Percentiles rank a stretch among this genome's conserved stretches.
These are phyloP conservation scores for Drosophila affinis DNA, from an alignment of 2,888 invertebrate genomes.

Conservation along the genomic window DNA sequence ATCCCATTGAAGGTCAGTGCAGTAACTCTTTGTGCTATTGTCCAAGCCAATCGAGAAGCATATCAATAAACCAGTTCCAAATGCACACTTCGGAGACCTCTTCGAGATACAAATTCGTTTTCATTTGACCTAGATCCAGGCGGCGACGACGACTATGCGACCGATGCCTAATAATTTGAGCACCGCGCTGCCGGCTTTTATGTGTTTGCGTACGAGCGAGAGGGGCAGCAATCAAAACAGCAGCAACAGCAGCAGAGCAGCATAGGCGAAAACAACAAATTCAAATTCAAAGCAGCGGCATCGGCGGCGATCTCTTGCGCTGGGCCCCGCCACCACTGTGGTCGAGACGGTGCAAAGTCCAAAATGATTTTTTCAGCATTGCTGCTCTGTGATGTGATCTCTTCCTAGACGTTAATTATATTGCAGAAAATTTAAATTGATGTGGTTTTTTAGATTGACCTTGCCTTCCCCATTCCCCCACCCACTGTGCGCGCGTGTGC, in stretches of 20 bases:
- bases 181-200: constrained; percentile 70
- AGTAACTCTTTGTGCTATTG: constrained; percentile 22
- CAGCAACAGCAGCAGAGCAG: constrained; percentile 6
- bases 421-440: constrained; percentile 39
- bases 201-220: constrained; percentile 42
- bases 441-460: constrained; percentile 32
- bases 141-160: constrained; percentile 40
- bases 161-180: constrained; percentile 64
- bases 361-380: constrained; percentile 29
- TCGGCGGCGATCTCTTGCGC: constrained; percentile 22
- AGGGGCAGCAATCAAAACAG: constrained; percentile 12
- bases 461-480: constrained; percentile 19
- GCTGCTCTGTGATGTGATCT: constrained; percentile 9
- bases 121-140: constrained; percentile 62
- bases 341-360: constrained; percentile 64
- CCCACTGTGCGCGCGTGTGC: background rate
- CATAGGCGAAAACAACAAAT: constrained; percentile 17
- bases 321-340: constrained; percentile 37
- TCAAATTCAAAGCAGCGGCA: constrained; percentile 11
- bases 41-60: constrained; percentile 4
- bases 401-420: constrained; percentile 34
- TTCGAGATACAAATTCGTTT: constrained; percentile 47
- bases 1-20: constrained; percentile 34
- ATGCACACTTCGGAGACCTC: constrained; percentile 25
- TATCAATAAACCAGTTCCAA: constrained; percentile 32